Evolutionary conservation across 2,888 invertebrate genomes (phyloP).

Genomic region (Drosophila bunnanda): DNA sequence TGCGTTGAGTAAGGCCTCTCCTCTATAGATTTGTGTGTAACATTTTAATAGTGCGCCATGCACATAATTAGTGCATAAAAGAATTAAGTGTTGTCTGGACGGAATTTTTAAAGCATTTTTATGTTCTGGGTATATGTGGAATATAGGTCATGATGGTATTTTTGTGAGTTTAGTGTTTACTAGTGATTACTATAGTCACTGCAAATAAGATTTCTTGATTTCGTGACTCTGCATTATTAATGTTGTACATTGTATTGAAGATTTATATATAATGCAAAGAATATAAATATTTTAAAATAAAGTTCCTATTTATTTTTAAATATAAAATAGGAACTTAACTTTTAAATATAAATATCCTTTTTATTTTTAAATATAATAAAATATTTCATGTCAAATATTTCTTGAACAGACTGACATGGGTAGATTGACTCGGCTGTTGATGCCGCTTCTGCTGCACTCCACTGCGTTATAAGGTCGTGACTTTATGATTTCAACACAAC

Average conservation of each 20-base stretch:
- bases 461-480: too few species aligned
- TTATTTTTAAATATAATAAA: too few species aligned
- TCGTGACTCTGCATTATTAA: not conserved
- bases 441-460: too few species aligned
- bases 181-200: not conserved
- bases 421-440: too few species aligned
- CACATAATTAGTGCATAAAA: constrained; percentile 14
- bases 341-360: too few species aligned
- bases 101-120: not conserved
- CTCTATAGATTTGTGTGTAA: constrained; percentile 1
- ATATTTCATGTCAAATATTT: too few species aligned
- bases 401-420: too few species aligned
- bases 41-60: not conserved
- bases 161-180: not conserved
- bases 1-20: not conserved
- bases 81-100: not conserved
- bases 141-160: not conserved
- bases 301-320: not conserved
- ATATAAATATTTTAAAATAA: too few species aligned
- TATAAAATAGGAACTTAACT: too few species aligned
- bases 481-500: too few species aligned
- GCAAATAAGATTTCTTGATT: not conserved
- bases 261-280: not conserved
- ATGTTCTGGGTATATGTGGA: not conserved
- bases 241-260: not conserved